phyloP scores from a whole-genome alignment of 1,140 invertebrate species.

The Solenopsis fugax region DNA sequence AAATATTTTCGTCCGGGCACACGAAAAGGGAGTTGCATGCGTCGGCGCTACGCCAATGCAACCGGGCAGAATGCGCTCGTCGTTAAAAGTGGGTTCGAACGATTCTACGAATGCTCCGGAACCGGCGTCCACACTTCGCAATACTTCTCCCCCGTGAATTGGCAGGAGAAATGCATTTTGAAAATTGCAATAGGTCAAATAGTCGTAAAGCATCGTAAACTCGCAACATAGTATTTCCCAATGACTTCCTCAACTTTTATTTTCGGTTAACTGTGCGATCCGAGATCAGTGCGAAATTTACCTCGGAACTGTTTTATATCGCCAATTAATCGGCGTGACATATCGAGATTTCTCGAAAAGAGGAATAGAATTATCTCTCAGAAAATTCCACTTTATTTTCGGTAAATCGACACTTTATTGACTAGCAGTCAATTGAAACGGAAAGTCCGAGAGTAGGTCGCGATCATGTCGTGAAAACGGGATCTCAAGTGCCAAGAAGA shows the following conservation, averaged over 20 bases:
- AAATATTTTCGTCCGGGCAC: background rate
- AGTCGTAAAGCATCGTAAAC: constrained; percentile 1
- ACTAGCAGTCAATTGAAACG: constrained; percentile 38
- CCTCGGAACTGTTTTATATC: background rate
- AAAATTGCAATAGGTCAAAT: constrained; percentile 29
- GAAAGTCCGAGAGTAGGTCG: constrained; percentile 31
- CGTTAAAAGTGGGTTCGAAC: constrained; percentile 62
- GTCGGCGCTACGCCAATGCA: constrained; percentile 56
- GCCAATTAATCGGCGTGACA: constrained; percentile 26
- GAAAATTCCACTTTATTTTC: constrained; percentile 9
- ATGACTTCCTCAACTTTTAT: constrained; percentile 24
- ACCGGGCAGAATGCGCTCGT: constrained; percentile 42
- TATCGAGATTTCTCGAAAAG: background rate
- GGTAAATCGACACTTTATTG: constrained; percentile 45
- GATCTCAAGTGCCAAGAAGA: background rate
- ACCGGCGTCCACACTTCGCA: constrained; percentile 39
- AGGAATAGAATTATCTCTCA: constrained; percentile 8
- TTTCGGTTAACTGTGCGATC: background rate
- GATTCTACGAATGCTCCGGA: constrained; percentile 64
- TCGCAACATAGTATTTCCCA: background rate
- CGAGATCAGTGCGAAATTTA: background rate
- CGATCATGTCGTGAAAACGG: background rate
- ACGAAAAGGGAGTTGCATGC: background rate
- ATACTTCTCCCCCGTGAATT: constrained; percentile 30
- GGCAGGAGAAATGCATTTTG: constrained; percentile 37